Conservation (phyloP, 2,888 invertebrate species). For the Nezara viridula region DNA sequence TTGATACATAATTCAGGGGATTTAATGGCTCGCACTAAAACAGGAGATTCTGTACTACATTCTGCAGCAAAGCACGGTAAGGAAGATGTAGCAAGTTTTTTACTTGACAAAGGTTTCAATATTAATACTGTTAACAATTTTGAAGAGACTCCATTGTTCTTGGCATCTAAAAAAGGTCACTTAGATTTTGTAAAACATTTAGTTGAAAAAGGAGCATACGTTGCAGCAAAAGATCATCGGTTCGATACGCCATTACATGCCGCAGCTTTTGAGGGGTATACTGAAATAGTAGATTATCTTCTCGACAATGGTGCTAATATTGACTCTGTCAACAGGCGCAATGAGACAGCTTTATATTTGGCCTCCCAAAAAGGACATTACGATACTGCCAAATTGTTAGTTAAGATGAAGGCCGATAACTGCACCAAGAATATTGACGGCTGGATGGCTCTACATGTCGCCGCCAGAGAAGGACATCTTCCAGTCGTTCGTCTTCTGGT, state of each 20-base stretch:
- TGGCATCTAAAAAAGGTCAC: neutral
- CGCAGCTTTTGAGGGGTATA: neutral
- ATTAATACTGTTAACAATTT: neutral
- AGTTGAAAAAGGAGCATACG: conserved; percentile 20
- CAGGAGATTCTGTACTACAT: neutral
- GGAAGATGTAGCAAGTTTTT: neutral
- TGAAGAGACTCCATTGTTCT: conserved; percentile 9
- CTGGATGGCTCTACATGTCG: conserved; percentile 18
- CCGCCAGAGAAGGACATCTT: neutral
- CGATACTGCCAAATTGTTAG: neutral
- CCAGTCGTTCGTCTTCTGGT: neutral
- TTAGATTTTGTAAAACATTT: neutral
- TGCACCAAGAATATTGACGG: neutral
- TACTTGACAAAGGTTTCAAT: neutral
- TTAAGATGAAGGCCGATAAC: neutral
- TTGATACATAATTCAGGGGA: conserved; percentile 2
- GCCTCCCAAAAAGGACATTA: neutral
- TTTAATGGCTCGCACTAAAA: neutral
- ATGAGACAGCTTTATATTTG: neutral
- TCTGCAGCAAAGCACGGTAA: neutral
- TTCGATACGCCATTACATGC: neutral
- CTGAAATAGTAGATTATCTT: conserved; percentile 1
- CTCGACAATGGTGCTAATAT: neutral
- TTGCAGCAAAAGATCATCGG: neutral
- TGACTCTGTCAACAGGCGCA: neutral